A percentile compares a stretch with the other conserved stretches of the same genome.
These are phyloP conservation scores for Strix occidentalis DNA, from an alignment of 2,797 vertebrate species.

Conservation along the genomic window DNA sequence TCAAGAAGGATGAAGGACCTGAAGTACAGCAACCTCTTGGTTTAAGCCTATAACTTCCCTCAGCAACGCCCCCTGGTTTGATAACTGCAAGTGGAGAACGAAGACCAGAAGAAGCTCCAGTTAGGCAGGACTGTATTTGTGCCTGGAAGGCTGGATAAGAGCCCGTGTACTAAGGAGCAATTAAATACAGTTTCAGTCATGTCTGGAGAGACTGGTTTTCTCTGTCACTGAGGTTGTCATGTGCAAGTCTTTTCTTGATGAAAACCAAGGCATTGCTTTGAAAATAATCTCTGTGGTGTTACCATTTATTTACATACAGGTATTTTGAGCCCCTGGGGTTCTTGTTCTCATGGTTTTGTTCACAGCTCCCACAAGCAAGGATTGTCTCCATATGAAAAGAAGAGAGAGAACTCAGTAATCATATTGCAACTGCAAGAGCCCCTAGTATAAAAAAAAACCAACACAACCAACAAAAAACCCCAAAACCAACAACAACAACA, in stretches of 20 bases:
- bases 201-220: conserved; percentile 4
- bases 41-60: not conserved
- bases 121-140: not conserved
- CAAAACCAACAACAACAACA: no score
- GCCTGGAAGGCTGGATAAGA: not conserved
- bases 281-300: not conserved
- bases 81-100: not conserved
- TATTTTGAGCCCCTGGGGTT: not conserved
- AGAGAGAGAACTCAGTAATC: not conserved
- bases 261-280: conserved; percentile 15
- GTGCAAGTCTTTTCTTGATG: conserved; percentile 13
- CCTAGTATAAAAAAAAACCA: not conserved
- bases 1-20: not conserved
- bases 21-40: not conserved
- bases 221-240: not conserved
- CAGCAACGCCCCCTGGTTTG: not conserved
- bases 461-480: no score
- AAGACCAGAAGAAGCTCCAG: not conserved
- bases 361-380: not conserved
- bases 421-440: not conserved
- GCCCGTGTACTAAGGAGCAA: not conserved
- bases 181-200: not conserved
- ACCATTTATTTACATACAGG: not conserved
- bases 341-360: not conserved
- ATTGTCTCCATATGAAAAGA: not conserved